Evolutionary conservation across 2,113 vertebrate genomes (phyloP), one percentile per base, ranked within the genome.

Genomic region (Triplophysa tibetana): DNA sequence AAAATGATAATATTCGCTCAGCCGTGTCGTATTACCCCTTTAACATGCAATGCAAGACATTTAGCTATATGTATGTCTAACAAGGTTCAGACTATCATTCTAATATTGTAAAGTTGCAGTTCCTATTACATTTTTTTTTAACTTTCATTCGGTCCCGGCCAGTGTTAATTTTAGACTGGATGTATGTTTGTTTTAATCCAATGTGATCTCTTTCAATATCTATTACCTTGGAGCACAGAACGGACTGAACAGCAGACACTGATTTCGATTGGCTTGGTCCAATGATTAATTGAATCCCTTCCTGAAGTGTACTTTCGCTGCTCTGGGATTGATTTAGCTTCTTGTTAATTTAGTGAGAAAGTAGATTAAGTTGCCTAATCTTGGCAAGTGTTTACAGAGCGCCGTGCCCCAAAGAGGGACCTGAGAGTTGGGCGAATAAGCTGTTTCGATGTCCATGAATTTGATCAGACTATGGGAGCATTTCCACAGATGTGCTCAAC

Each of bases 241-340:
- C 21, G 45, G 60, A 43, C 29, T 77, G 68, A 58, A 72, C 29
- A 14, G 58, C 78, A 65, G 61, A 50, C 29, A n/a, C 69, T 13
- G 5, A 16, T 56, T 56, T 74, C 21, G 70, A 69, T 77, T 77
- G 75, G 75, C 75, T 77, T 38, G 75, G 23, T 56, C 72, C 64
- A 13, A 58, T 88, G 87, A 89, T 86, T 85, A 85, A 88, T 86
- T 83, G 79, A 85, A 85, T 86, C 83, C 78, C 80, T 60, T 80
- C 77, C 75, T 78, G 74, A 78, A 84, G 81, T 72, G 73, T 70
- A 81, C 76, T 77, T 84, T 69, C 82, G 68, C 50, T 83, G 80
- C 82, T 66, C 33, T 48, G 38, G 73, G 67, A 88, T 87, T 85
- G 86, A 88, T 87, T 89, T 80, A 74, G 38, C 75, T 76, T 90